Percentiles rank a stretch among this genome's conserved stretches.
Evolutionary conservation across 2,113 vertebrate species (phyloP).

Genomic region (Microcebus murinus): DNA sequence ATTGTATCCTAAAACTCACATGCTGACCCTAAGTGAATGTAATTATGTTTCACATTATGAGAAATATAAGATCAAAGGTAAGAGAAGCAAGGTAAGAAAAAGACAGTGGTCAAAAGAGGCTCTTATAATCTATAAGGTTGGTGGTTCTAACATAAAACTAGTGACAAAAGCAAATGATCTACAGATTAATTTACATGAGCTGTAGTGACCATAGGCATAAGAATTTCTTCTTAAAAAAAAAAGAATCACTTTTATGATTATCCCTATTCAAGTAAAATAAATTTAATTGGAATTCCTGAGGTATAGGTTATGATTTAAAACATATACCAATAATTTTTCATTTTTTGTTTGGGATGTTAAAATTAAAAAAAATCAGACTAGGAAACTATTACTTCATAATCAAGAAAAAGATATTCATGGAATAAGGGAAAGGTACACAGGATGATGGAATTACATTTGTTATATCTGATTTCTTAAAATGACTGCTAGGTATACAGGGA

Average conservation of each 20-base stretch:
- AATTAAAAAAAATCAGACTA: conserved; percentile 46
- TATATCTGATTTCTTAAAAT: conserved; percentile 54
- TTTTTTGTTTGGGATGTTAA: conserved; percentile 49
- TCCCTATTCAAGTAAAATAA: conserved; percentile 51
- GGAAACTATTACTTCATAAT: conserved; percentile 26
- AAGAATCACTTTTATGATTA: conserved; percentile 24
- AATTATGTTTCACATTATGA: conserved; percentile 11
- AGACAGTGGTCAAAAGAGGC: not conserved
- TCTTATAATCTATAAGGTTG: not conserved
- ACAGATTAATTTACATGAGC: not conserved
- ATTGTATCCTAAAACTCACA: not conserved
- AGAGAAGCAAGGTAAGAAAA: not conserved
- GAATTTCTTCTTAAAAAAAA: not conserved
- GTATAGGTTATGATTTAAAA: conserved; percentile 44
- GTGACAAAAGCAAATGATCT: not conserved
- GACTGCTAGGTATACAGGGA: conserved; percentile 8
- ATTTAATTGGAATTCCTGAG: conserved; percentile 56
- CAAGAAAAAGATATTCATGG: conserved; percentile 32
- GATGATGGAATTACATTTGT: conserved; percentile 11
- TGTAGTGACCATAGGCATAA: not conserved
- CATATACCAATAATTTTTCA: conserved; percentile 32
- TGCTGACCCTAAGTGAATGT: not conserved
- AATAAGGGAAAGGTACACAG: not conserved
- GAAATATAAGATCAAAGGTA: not conserved
- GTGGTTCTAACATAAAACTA: not conserved